Conservation (phyloP, 2,113 vertebrate genomes). For the Orthochromis malagaraziensis region DNA sequence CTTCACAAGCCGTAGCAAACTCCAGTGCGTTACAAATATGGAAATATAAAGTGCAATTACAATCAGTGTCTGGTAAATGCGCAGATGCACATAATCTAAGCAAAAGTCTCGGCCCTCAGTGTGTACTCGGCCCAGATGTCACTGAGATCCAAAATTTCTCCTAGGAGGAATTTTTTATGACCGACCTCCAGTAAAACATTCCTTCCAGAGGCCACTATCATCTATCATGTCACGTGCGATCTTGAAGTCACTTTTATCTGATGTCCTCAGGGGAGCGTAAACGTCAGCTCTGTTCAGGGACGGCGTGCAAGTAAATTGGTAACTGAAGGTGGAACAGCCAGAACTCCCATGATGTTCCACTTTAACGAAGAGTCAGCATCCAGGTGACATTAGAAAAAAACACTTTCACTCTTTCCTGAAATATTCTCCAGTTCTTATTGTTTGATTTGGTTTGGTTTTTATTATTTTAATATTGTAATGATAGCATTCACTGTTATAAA, state of each 20-base stretch:
- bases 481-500: background rate
- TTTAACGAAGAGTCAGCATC: background rate
- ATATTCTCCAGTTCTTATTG: background rate
- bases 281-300: background rate
- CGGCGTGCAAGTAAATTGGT: background rate
- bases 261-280: background rate
- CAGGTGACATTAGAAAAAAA: background rate
- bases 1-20: background rate
- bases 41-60: background rate
- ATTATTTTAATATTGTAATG: background rate
- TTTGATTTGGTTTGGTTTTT: background rate
- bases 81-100: background rate
- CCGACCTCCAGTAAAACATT: background rate
- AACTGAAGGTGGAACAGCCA: background rate
- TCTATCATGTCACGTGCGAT: background rate
- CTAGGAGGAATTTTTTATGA: background rate
- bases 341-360: background rate
- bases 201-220: background rate
- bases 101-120: background rate
- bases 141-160: background rate
- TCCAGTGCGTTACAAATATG: background rate
- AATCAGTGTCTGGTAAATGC: background rate
- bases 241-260: background rate
- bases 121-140: background rate
- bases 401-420: background rate